These are phyloP conservation scores for Smutsia temminckii DNA, from an alignment of 2,797 vertebrate species.

Conservation along the genomic window DNA sequence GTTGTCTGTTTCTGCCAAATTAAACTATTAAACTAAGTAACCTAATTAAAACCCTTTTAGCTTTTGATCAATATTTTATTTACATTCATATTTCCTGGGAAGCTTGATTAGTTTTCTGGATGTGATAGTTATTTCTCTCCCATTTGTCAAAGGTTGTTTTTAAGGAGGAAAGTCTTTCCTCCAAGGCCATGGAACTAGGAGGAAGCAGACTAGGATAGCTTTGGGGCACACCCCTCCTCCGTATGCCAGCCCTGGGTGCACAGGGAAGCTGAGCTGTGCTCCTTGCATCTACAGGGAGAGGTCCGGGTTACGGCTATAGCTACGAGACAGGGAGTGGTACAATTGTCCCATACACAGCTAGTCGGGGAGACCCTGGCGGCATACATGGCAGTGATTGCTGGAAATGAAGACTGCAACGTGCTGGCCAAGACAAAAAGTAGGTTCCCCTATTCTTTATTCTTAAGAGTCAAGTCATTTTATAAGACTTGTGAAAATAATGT, in stretches of 20 bases:
- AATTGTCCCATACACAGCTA: rapidly evolving
- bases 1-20: constrained; percentile 84
- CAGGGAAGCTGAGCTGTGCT: no score
- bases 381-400: rapidly evolving
- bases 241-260: background rate
- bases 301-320: background rate
- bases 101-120: constrained; percentile 77
- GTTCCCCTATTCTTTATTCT: background rate
- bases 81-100: constrained; percentile 81
- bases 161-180: background rate
- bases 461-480: background rate
- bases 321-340: background rate
- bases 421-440: background rate
- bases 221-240: background rate
- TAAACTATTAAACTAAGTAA: constrained; percentile 86
- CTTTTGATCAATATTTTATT: constrained; percentile 88
- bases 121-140: constrained; percentile 69
- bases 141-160: constrained; percentile 70
- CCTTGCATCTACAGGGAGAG: background rate
- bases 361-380: background rate
- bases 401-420: background rate
- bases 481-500: background rate
- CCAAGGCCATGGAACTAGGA: background rate
- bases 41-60: constrained; percentile 87
- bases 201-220: background rate